Base-by-base conservation (phyloP, 2,888 invertebrate species). In the Ernsta delagoae region DNA sequence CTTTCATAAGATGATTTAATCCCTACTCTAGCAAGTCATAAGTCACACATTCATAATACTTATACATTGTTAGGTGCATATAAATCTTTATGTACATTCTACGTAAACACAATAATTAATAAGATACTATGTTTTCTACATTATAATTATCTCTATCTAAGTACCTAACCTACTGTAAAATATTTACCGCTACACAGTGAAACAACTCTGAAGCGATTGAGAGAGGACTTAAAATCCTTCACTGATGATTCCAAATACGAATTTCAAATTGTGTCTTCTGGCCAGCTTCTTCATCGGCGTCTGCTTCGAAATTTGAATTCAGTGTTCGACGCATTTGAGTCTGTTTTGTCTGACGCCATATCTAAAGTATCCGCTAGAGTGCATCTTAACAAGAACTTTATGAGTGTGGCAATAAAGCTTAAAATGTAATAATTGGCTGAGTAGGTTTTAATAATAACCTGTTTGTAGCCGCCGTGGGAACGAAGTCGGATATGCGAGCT, bases 401-500 rank as follows among this genome's bases (percentile, higher is more conserved):
- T 65, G 8, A 0, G 4, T 16, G 1, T 43, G 9, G 50, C 2
- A 8, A 59, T 84, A 89, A 76, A 77, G 85, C 82, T 74, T 74
- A 75, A 75, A 81, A 79, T 89, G 54, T 71, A 69, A 72, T 83
- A 85, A 62, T 74, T 70, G 48, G 9, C 70, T 77, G 71, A 84
- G 85, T 86, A 84, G 86, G 91, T 91, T 92, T 92, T 92, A 92
- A 92, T 92, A 92, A 93, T 92, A 92, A 92, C 92, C 87, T 87
- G 92, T 92, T 92, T 91, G 90, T 83, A 83, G 86, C 85, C 84
- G 89, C 87, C 92, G 92, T 93, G 92, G 92, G 92, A 93, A 93
- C 92, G 86, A 77, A 88, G 87, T 91, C 88, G 91, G 91, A 91
- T 92, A 92, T 90, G 92, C 92, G 91, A 89, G 83, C 88, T 89